Percentiles rank a stretch among this genome's conserved stretches.
phyloP scores from a whole-genome alignment of 2,888 invertebrate species.

The Scrobipalpa costella region DNA sequence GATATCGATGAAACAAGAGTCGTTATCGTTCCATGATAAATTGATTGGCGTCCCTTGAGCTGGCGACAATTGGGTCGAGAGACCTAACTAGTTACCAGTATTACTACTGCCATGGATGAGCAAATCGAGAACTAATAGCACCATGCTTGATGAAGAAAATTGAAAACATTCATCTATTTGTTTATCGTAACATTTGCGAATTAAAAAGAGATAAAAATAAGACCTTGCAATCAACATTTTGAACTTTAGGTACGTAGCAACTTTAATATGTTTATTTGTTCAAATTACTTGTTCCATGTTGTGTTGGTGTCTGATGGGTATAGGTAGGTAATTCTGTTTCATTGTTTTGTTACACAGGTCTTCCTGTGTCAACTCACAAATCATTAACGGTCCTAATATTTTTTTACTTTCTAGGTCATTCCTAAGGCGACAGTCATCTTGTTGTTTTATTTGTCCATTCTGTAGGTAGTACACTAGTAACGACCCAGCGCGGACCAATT shows the following conservation, averaged over 20 bases:
- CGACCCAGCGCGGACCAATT: slow-evolving; percentile 62
- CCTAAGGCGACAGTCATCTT: not conserved
- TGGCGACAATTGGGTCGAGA: slow-evolving; percentile 44
- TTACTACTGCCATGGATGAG: slow-evolving; percentile 30
- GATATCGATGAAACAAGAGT: not conserved
- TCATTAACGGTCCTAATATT: too few species aligned
- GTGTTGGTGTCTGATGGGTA: too few species aligned
- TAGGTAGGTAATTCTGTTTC: not conserved
- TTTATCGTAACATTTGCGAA: too few species aligned
- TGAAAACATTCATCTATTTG: too few species aligned
- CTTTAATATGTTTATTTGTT: too few species aligned
- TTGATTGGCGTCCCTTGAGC: slow-evolving; percentile 16
- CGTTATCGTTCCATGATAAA: slow-evolving; percentile 7
- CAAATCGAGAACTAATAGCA: not conserved
- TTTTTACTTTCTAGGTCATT: too few species aligned
- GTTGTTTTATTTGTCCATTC: not conserved
- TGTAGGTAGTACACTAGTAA: slow-evolving; percentile 37
- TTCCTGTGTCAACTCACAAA: not conserved
- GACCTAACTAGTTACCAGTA: slow-evolving; percentile 49
- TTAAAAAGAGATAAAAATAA: too few species aligned
- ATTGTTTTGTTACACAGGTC: not conserved
- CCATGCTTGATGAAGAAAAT: too few species aligned
- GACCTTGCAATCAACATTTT: too few species aligned
- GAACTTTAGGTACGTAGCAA: too few species aligned
- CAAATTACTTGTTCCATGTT: too few species aligned